Base-by-base conservation (phyloP, 2,113 vertebrate species). In the Tyto alba region DNA sequence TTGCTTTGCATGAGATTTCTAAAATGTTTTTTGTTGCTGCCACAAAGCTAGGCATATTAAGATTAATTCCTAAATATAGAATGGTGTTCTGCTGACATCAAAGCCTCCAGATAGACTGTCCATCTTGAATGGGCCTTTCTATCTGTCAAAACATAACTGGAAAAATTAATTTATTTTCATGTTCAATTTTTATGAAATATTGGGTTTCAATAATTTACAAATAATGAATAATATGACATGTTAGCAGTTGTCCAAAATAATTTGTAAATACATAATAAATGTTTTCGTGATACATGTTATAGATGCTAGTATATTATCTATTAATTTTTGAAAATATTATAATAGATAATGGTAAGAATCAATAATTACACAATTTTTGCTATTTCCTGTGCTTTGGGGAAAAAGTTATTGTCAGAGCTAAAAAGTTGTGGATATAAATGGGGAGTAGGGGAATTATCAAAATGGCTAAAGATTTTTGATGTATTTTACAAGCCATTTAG, bases 221-320 rank as follows among this genome's bases (percentile, higher is more conserved):
- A 76, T 62, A 84, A 88, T 74, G 50, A 96, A 83, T 96, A 96
- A 83, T 86, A 50, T 93, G 92, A 90, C 73, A 74, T 84, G 17
- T 82, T 94, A 95, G 40, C 69, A 94, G 60, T 93, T 73, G 52
- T 67, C 62, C 55, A 93, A 90, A 97, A 93, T 90, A 95, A 96
- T 97, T 95, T 91, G 88, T 94, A 96, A 96, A 89, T 95, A 53
- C 22, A 76, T 95, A 90, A 96, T 93, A 97, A 97, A 97, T 95
- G 56, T 89, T 94, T 97, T 96, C 97, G 53, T 93, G 74, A 78
- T 97, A 41, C 22, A 64, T 94, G 77, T 71, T 94, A 86, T 95
- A 95, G 85, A 96, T 95, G 74, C 78, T 96, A 90, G 26, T 52
- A 6, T 74, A 81, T 93, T 88, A 85, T 32, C n/a, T 73, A 25